These are phyloP conservation scores for Microtus pennsylvanicus DNA, from an alignment of 2,113 vertebrate species.

Conservation along the genomic window DNA sequence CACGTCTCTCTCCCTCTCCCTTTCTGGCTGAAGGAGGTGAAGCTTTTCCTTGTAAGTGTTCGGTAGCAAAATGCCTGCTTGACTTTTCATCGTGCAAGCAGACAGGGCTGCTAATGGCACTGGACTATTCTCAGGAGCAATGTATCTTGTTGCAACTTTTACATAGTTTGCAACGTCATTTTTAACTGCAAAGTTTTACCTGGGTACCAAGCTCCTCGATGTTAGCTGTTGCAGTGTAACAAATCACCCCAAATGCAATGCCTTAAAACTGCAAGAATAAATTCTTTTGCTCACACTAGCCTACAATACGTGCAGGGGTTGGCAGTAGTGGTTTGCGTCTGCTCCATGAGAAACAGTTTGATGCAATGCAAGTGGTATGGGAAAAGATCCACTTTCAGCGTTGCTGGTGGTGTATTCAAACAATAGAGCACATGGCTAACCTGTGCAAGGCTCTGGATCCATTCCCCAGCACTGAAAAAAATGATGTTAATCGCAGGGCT, in stretches of 20 bases:
- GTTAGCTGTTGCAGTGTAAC: not conserved
- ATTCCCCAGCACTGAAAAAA: not conserved
- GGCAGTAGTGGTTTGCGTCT: not conserved
- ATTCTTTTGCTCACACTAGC: not conserved
- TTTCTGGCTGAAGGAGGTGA: not conserved
- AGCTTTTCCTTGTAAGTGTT: not conserved
- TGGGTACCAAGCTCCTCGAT: not conserved
- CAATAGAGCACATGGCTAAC: not conserved
- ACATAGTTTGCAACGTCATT: not conserved
- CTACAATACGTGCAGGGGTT: not conserved
- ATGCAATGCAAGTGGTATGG: not conserved
- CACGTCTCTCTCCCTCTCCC: not conserved
- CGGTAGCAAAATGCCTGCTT: not conserved
- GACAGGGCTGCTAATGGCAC: not conserved
- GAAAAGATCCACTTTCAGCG: not conserved
- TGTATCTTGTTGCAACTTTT: not conserved
- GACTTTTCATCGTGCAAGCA: not conserved
- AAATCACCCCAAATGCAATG: not conserved
- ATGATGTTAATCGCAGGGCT: not conserved
- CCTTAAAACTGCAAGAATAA: not conserved
- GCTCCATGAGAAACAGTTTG: not conserved
- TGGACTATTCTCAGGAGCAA: not conserved
- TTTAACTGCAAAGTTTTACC: not conserved
- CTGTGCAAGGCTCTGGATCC: not conserved
- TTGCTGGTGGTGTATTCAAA: not conserved